phyloP scores from a whole-genome alignment of 2,888 invertebrate species.

The Rhamphomyia laevipes region DNA sequence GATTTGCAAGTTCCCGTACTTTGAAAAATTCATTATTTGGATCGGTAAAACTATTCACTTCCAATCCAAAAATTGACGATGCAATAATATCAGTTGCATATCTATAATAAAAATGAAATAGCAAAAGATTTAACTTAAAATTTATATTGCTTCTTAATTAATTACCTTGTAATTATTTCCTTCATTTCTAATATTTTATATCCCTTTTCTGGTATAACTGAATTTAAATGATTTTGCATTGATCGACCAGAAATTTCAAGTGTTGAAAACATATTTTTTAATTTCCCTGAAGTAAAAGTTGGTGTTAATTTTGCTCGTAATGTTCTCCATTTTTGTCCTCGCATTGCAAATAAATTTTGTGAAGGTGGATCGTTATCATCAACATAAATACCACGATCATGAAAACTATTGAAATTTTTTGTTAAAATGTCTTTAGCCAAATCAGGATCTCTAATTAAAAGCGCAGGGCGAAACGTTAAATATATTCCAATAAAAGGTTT shows the following conservation, averaged over 20 bases:
- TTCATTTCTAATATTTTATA: constrained; percentile 38
- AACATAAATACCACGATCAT: constrained; percentile 50
- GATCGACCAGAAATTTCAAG: constrained; percentile 45
- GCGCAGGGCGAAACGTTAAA: constrained; percentile 46
- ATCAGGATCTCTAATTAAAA: constrained; percentile 49
- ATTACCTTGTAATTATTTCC: constrained; percentile 24
- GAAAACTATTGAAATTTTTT: constrained; percentile 51
- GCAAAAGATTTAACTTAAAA: not conserved
- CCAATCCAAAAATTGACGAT: constrained; percentile 38
- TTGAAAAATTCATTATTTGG: constrained; percentile 31
- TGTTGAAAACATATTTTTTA: constrained; percentile 51
- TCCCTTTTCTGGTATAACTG: constrained; percentile 25
- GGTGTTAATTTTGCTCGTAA: constrained; percentile 53
- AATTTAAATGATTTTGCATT: constrained; percentile 38
- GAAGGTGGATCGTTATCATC: constrained; percentile 50
- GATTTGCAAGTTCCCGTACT: too few species aligned
- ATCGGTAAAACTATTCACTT: constrained; percentile 34
- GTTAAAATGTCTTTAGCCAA: constrained; percentile 48
- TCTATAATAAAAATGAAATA: constrained; percentile 22
- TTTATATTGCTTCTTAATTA: constrained; percentile 16
- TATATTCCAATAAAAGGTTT: constrained; percentile 43
- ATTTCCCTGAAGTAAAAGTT: constrained; percentile 53
- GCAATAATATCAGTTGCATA: constrained; percentile 40
- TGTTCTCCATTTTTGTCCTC: constrained; percentile 46
- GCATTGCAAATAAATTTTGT: constrained; percentile 44